Evolutionary conservation across 1,140 invertebrate genomes (phyloP), one percentile per base, ranked within the genome.

Genomic region (Carposina sasakii): DNA sequence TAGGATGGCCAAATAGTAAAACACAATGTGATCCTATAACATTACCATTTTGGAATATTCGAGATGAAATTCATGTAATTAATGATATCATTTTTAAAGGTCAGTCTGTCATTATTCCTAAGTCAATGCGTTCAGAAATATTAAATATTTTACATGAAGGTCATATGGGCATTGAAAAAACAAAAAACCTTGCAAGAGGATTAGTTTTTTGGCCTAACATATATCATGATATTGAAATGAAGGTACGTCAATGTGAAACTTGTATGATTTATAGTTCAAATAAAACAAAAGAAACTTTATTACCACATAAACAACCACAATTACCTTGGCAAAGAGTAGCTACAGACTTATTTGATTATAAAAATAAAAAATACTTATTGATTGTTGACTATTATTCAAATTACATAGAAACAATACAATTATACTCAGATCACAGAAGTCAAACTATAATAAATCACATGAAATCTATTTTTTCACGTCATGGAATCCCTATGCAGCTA

Each of bases 151-250:
- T 86, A 31, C 85, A 87, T 61, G 65, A 74, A 48, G 57, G 63
- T 13, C 86, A 88, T 62, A 24, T 85, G 41, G 86, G 86, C 1
- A 63, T 76, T 46, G 75, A 76, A 36, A 79, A 79, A 54, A 71
- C 61, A 41, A 67, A 71, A 52, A 40, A 47, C 20, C 51, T 60
- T 45, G 77, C 84, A 17, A 60, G 69, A 52, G 62, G 82, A 46
- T 48, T 66, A 30, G 55, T 87, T 28, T 87, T 57, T 54, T 86
- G 81, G 79, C 77, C 79, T 13, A 68, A 63, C 26, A 83, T 87
- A 51, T 60, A 60, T 28, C 71, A 71, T 33, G 65, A 87, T 36
- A 85, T 87, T 23, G 67, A 73, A 67, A 58, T 81, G 39, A 52
- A 69, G 13, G 59, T 87, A 15, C 42, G 46, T 17, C 68, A 67